A percentile compares a stretch with the other conserved stretches of the same genome.
Conservation (phyloP, 1,140 invertebrate genomes). For the Lordiphosa stackelbergi region DNA sequence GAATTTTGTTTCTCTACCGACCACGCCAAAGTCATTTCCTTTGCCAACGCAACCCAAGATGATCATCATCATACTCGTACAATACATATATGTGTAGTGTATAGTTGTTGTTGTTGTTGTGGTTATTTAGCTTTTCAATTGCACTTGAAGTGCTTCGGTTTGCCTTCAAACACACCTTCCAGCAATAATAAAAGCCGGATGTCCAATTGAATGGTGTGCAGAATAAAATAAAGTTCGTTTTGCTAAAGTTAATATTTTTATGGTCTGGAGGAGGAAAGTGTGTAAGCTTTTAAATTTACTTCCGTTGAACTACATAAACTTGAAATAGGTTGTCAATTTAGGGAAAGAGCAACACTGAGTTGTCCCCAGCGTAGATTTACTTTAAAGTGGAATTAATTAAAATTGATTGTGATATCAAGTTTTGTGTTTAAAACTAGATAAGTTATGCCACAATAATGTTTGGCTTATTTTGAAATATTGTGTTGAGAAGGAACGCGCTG, state of each 20-base stretch:
- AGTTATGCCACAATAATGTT: no score
- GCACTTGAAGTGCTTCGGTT: constrained; percentile 59
- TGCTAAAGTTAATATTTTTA: constrained; percentile 45
- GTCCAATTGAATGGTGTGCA: constrained; percentile 32
- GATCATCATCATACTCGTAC: constrained; percentile 20
- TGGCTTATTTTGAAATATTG: no score
- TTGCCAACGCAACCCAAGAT: constrained; percentile 48
- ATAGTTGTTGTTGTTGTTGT: constrained; percentile 16
- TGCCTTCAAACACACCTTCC: constrained; percentile 33
- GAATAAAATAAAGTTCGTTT: constrained; percentile 29
- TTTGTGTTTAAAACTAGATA: constrained; percentile 7
- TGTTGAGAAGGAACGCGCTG: no score
- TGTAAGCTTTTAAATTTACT: constrained; percentile 40
- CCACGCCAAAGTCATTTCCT: constrained; percentile 60
- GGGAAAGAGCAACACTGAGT: no score
- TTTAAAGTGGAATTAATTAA: constrained; percentile 15
- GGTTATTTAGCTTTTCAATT: constrained; percentile 52
- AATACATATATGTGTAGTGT: constrained; percentile 1
- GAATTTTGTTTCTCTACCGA: constrained; percentile 21
- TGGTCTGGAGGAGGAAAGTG: constrained; percentile 13
- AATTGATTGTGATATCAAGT: constrained; percentile 34
- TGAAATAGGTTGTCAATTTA: background rate
- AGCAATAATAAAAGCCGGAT: constrained; percentile 61
- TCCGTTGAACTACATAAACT: constrained; percentile 23
- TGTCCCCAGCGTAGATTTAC: background rate